Evolutionary conservation across 2,888 invertebrate species (phyloP), one percentile per base, ranked within the genome.

Genomic region (Lottia scabra): DNA sequence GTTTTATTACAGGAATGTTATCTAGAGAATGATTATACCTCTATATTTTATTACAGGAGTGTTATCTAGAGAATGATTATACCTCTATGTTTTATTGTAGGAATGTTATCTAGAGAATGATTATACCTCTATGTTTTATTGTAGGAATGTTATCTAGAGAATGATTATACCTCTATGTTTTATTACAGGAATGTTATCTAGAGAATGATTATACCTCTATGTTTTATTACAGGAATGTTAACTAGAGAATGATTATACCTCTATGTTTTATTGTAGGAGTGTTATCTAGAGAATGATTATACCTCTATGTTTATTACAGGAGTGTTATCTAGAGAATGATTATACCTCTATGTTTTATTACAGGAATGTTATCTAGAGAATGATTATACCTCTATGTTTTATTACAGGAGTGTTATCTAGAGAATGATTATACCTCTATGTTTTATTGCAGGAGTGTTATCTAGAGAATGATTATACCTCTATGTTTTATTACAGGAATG

Each of bases 31-130:
- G 98, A 98, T 89, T 95, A 95, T 0, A 95, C 96, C 0, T 94
- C 94, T 80, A 91, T 98, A 67, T 96, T 95, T 89, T 94, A 96
- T 89, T n/a, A n/a, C n/a, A n/a, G n/a, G n/a, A n/a, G n/a, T n/a
- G n/a, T n/a, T 93, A 94, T 76, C 90, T 98, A 72, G 96, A 98
- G 89, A 95, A 95, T 78, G 98, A 98, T 89, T 95, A 95, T 0
- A 95, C 96, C 0, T 94, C 94, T 80, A 91, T 98, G 67, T 96
- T 95, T 89, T 94, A 96, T 89, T n/a, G n/a, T n/a, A n/a, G n/a
- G n/a, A n/a, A n/a, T n/a, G n/a, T n/a, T 93, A 94, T 76, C 90
- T 98, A 72, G 96, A 98, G 89, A 95, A 95, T 78, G 98, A 98
- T 89, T 95, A 95, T 0, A 95, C 96, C 0, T 94, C 94, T 80